These are phyloP conservation scores for Apis dorsata DNA, from an alignment of 1,140 invertebrate species.

Conservation along the genomic window DNA sequence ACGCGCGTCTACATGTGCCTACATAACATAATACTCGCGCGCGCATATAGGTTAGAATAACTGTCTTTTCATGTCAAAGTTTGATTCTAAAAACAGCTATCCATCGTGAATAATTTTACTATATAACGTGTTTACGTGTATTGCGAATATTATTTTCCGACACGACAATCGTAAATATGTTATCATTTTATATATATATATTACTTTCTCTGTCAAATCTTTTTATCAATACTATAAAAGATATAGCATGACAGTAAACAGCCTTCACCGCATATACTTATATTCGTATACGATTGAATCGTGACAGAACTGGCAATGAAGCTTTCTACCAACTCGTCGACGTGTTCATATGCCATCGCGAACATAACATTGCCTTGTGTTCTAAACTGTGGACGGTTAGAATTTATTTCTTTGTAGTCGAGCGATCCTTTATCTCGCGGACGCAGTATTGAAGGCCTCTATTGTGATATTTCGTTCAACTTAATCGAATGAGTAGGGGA, in stretches of 20 bases:
- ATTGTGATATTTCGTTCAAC: slow-evolving; percentile 24
- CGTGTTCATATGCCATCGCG: slow-evolving; percentile 8
- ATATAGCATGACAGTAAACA: slow-evolving; percentile 10
- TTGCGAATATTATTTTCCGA: not conserved
- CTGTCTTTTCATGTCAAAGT: not conserved
- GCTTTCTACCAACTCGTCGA: slow-evolving; percentile 8
- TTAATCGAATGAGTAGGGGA: no score
- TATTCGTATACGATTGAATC: slow-evolving; percentile 33
- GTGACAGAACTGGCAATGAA: slow-evolving; percentile 45
- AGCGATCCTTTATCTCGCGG: slow-evolving; percentile 27
- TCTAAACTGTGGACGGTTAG: slow-evolving; percentile 21
- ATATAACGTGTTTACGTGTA: not conserved
- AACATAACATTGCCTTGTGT: slow-evolving; percentile 4
- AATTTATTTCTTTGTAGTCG: slow-evolving; percentile 5
- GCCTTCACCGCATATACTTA: slow-evolving; percentile 24
- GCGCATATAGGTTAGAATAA: not conserved
- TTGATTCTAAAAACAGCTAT: not conserved
- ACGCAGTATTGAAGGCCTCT: slow-evolving; percentile 5
- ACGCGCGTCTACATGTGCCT: not conserved
- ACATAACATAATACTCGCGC: not conserved
- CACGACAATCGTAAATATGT: no score
- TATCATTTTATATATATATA: not conserved
- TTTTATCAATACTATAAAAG: slow-evolving; percentile 23
- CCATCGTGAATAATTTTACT: not conserved
- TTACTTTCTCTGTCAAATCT: slow-evolving; percentile 26